Percentiles rank a stretch among this genome's conserved stretches.
phyloP scores from a whole-genome alignment of 2,797 vertebrate species.

The Lutjanus argentimaculatus region DNA sequence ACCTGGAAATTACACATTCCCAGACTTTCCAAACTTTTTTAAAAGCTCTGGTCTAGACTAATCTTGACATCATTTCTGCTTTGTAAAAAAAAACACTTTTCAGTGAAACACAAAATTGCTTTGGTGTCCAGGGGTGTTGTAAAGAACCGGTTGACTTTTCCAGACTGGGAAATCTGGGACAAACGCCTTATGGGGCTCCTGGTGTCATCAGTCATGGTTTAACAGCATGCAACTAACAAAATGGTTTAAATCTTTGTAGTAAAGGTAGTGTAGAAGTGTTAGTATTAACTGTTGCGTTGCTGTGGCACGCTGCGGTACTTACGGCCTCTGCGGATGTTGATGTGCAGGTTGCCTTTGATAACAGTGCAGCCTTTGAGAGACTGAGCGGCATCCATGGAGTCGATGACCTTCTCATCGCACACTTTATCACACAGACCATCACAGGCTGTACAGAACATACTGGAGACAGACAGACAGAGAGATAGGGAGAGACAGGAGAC shows the following conservation, averaged over 20 bases:
- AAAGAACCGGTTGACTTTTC: not conserved
- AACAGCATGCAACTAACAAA: not conserved
- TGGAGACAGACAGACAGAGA: conserved; percentile 71
- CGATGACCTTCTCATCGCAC: conserved; percentile 93
- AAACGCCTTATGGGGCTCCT: not conserved
- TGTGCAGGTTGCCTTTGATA: conserved; percentile 95
- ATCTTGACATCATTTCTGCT: not conserved
- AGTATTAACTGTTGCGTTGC: not conserved
- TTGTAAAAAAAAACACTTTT: not conserved
- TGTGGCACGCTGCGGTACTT: conserved; percentile 80
- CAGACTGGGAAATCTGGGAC: conserved; percentile 8
- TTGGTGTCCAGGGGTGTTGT: not conserved
- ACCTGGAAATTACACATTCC: not conserved
- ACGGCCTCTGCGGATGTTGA: conserved; percentile 99
- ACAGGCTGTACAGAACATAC: conserved; percentile 95
- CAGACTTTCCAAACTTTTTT: not conserved
- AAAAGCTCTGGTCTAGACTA: not conserved
- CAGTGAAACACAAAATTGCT: not conserved
- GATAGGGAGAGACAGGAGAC: conserved; percentile 2
- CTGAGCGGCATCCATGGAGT: conserved; percentile 96
- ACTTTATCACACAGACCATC: conserved; percentile 97
- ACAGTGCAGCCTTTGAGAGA: conserved; percentile 97
- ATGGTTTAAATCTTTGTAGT: not conserved
- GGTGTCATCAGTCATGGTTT: not conserved
- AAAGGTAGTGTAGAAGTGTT: not conserved